These are phyloP conservation scores for Lydus trimaculatus DNA, from an alignment of 2,888 invertebrate species.

Conservation along the genomic window DNA sequence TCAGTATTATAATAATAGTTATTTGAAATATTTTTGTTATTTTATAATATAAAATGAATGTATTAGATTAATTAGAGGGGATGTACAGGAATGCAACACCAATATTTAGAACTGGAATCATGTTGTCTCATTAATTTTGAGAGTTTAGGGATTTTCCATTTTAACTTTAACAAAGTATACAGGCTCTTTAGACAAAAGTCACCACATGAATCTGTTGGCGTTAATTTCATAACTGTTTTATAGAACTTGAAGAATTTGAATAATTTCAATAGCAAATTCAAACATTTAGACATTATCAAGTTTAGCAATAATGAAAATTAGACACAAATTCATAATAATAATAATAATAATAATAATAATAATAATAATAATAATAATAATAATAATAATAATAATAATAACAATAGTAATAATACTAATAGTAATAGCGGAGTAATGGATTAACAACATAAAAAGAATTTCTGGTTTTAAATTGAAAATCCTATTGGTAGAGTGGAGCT, in stretches of 20 bases:
- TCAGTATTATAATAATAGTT: too few species aligned
- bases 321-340: not conserved
- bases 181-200: not conserved
- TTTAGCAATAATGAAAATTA: too few species aligned
- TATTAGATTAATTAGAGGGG: not conserved
- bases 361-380: too few species aligned
- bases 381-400: not conserved
- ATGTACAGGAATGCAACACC: not conserved
- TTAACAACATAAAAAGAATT: too few species aligned
- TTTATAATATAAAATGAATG: not conserved
- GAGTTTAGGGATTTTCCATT: constrained; percentile 5
- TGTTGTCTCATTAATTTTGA: constrained; percentile 5
- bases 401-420: not conserved
- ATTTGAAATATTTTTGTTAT: not conserved
- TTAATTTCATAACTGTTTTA: constrained; percentile 5
- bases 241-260: constrained; percentile 1
- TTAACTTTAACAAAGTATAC: constrained; percentile 8
- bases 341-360: not conserved
- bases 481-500: not conserved
- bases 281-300: not conserved
- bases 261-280: not conserved
- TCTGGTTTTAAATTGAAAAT: not conserved
- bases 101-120: constrained; percentile 6
- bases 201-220: not conserved
- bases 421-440: not conserved